A percentile compares a stretch with the other conserved stretches of the same genome.
Conservation (phyloP, 2,797 vertebrate genomes). For the Margarornis squamiger region DNA sequence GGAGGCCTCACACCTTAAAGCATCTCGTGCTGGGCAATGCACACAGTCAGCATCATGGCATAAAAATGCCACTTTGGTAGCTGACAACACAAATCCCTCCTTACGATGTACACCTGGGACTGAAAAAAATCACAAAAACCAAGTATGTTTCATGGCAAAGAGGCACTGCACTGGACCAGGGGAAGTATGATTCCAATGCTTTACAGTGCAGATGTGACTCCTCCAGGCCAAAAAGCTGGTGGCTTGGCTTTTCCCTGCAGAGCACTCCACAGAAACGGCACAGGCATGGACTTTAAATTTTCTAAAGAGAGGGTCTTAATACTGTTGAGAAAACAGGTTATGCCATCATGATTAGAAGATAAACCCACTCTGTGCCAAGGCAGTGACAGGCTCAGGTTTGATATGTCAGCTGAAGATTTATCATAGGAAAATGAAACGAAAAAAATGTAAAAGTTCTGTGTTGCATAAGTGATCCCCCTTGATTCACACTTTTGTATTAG, state of each 20-base stretch:
- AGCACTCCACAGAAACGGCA: neutral
- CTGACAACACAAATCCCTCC: conserved; percentile 3
- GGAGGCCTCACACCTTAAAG: neutral
- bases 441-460: neutral
- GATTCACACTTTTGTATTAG: neutral
- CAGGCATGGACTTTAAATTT: neutral
- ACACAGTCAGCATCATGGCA: neutral
- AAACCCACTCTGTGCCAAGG: neutral
- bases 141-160: neutral
- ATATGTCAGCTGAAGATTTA: neutral
- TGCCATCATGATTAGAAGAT: neutral
- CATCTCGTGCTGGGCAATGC: neutral
- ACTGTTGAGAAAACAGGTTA: neutral
- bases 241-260: neutral
- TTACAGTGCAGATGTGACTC: rapidly evolving
- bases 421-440: neutral
- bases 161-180: neutral
- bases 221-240: neutral
- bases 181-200: neutral
- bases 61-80: neutral
- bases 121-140: neutral
- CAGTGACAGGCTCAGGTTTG: neutral
- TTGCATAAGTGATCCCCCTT: neutral
- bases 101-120: neutral
- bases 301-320: neutral